Evolutionary conservation across 2,113 vertebrate species (phyloP), one percentile per base, ranked within the genome.

Genomic region (Protobothrops mucrosquamatus): DNA sequence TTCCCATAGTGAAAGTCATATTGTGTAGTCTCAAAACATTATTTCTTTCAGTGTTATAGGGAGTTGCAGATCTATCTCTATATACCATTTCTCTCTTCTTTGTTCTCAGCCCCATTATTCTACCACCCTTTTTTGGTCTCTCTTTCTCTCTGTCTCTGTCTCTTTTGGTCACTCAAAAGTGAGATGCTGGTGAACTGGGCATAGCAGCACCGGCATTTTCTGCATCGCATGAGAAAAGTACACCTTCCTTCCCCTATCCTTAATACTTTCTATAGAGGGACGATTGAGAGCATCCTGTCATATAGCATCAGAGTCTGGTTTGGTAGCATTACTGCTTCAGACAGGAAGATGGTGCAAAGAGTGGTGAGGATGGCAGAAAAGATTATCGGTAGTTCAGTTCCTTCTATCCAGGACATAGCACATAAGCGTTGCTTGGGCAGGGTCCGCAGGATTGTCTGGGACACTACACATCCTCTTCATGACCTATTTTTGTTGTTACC

Each of bases 91-190:
- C 81, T 56, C 57, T n/a, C 34, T 10, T 2, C 34, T 91, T 93
- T 43, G 85, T 91, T 93, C 8, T 0, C 61, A 57, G 26, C 54
- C 55, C 64, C 94, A 95, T 95, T 91, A 14, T 56, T 91, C 92
- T 59, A 91, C 91, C 46, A 1, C 88, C 54, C 10, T 92, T 87
- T 39, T 51, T 59, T 18, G 20, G 55, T 6, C 48, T 51, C 48
- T 51, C 8, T 51, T 8, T 48, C 48, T 86, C 11, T 54, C 6
- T 91, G 52, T 55, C 51, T 57, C 56, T 86, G 46, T 29, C 11
- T 3, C 61, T 29, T 64, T 64, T 64, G 26, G 11, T 12, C 0
- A 2, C 61, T 64, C 26, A 2, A 29, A 11, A 64, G 26, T 3
- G 11, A 64, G 61, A 64, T 2, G 29, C 26, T n/a, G 26, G 61